These are phyloP conservation scores for Campylomormyrus tamandua DNA, from an alignment of 2,113 vertebrate genomes.

Conservation along the genomic window DNA sequence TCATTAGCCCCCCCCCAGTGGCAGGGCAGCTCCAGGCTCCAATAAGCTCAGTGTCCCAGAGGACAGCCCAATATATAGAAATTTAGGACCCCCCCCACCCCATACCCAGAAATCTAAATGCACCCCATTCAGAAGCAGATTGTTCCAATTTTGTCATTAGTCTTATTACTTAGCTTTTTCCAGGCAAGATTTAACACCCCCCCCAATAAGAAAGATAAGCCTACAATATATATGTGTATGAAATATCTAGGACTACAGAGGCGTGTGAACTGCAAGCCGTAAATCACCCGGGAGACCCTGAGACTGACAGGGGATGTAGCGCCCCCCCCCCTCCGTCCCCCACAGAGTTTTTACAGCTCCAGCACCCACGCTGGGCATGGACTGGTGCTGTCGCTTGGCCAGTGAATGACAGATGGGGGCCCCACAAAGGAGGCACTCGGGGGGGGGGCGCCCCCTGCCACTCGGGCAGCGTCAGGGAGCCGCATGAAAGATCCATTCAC, in stretches of 20 bases:
- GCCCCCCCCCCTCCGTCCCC: neutral
- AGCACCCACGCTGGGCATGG: conserved; percentile 23
- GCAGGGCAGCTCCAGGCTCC: conserved; percentile 24
- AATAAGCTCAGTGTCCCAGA: conserved; percentile 40
- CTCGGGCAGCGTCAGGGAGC: neutral
- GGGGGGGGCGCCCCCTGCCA: neutral
- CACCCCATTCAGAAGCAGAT: conserved; percentile 49
- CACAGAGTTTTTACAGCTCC: neutral
- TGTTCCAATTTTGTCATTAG: conserved; percentile 59
- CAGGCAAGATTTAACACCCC: conserved; percentile 3
- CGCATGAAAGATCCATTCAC: conserved; percentile 24
- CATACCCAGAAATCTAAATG: conserved; percentile 42
- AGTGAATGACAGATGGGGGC: conserved; percentile 48
- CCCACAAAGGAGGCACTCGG: neutral
- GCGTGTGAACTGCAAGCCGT: conserved; percentile 21
- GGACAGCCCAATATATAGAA: conserved; percentile 51
- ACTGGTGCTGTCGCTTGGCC: neutral
- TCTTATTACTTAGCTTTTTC: conserved; percentile 41
- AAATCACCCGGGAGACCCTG: conserved; percentile 26
- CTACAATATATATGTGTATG: neutral
- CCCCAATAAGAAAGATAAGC: conserved; percentile 29
- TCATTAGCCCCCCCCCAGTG: conserved; percentile 40
- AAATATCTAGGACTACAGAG: conserved; percentile 26
- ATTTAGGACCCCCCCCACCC: conserved; percentile 30
- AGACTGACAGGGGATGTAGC: neutral